These are phyloP conservation scores for Sebastes baramenuke DNA, from an alignment of 2,797 vertebrate species.

Conservation along the genomic window DNA sequence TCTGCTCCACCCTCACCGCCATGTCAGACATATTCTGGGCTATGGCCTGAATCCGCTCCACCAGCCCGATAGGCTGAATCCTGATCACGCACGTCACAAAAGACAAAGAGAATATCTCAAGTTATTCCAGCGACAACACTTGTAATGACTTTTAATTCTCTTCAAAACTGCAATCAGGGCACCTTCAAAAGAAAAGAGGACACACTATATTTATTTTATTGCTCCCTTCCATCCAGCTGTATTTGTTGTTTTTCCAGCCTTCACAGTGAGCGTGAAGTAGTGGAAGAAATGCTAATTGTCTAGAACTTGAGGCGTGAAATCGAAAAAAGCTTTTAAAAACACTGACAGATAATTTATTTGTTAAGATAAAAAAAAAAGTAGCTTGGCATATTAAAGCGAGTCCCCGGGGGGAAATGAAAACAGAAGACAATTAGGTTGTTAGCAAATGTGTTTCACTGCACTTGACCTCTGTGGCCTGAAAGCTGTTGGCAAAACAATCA, in stretches of 20 bases:
- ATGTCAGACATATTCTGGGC: slow-evolving; percentile 97
- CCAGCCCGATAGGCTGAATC: slow-evolving; percentile 85
- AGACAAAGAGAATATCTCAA: neutral
- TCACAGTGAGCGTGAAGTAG: slow-evolving; percentile 38
- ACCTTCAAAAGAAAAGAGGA: slow-evolving; percentile 2
- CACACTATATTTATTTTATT: neutral
- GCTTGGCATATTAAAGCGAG: slow-evolving; percentile 50
- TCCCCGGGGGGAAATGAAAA: slow-evolving; percentile 26
- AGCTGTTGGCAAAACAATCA: slow-evolving; percentile 34
- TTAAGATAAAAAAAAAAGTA: slow-evolving; percentile 54
- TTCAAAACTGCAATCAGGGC: slow-evolving; percentile 2
- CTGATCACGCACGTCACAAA: slow-evolving; percentile 26
- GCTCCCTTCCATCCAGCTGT: slow-evolving; percentile 3
- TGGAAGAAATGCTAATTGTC: slow-evolving; percentile 63
- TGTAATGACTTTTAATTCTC: neutral
- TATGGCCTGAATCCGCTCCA: slow-evolving; percentile 96
- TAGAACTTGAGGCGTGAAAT: slow-evolving; percentile 69
- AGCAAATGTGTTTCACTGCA: slow-evolving; percentile 51
- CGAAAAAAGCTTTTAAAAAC: slow-evolving; percentile 59
- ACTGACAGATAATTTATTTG: slow-evolving; percentile 66
- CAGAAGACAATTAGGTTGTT: slow-evolving; percentile 56
- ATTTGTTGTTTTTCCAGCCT: slow-evolving; percentile 26
- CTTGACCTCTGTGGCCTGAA: slow-evolving; percentile 50
- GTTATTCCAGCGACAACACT: neutral
- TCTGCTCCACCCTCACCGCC: slow-evolving; percentile 93